phyloP scores from a whole-genome alignment of 64 coral and sea anemone genomes.

The Montipora sp. region DNA sequence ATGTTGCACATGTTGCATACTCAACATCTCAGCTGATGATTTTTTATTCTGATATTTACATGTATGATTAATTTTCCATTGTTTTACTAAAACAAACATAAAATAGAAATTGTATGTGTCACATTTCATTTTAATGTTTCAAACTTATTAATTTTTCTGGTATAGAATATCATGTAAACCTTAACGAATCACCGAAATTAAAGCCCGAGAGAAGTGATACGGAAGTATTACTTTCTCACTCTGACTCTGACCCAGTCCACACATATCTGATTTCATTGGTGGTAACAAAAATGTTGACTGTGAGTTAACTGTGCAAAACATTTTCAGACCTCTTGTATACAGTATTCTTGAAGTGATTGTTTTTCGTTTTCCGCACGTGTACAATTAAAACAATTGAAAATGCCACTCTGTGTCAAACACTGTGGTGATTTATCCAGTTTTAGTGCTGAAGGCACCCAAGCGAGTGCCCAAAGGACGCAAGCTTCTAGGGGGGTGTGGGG shows the following conservation, averaged over 20 bases:
- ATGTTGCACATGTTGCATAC: no score
- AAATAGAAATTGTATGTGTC: neutral
- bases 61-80: slow-evolving; percentile 11
- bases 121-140: neutral
- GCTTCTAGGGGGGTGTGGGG: no score
- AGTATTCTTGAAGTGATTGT: neutral
- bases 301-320: neutral
- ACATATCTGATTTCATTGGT: neutral
- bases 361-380: neutral
- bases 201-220: neutral
- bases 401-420: no score
- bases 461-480: no score
- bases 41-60: neutral
- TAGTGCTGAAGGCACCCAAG: neutral
- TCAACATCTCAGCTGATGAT: no score
- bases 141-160: neutral
- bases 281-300: neutral
- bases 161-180: neutral
- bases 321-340: neutral
- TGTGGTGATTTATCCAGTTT: neutral
- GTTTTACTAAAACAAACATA: neutral
- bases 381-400: neutral
- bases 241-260: neutral
- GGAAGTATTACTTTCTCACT: neutral
- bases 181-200: neutral